Evolutionary conservation across 2,797 vertebrate species (phyloP), one percentile per base, ranked within the genome.

Genomic region (Momotus momota): DNA sequence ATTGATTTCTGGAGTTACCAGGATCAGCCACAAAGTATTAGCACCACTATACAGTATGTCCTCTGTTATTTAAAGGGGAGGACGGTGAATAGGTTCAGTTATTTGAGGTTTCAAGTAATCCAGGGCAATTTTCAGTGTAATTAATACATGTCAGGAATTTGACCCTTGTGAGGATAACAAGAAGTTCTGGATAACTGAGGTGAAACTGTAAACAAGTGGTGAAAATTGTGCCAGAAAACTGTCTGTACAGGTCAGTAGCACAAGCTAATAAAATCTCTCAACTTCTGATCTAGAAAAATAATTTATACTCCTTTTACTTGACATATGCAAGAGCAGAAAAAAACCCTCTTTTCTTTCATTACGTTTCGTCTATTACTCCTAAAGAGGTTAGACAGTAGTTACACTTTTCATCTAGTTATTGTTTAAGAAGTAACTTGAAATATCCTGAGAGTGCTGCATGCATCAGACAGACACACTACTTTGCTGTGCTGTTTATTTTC

Each of bases 71-170:
- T 93, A 91, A 93, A 92, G 93, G 79, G n/a, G 49, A 82, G 41
- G 48, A 85, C 1, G 12, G 57, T 80, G 88, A 90, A 78, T 91
- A 87, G 60, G 35, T 93, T 90, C 74, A 83, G 86, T 82, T 95
- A 87, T 82, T 95, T 92, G 90, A 93, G 71, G 92, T 92, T 97
- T 97, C 74, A 87, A 77, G 90, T 95, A 95, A 95, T 95, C 78
- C 74, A 81, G 54, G 57, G 74, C 58, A 95, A 92, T 95, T 96
- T 96, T 96, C 83, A 75, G 21, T 94, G 88, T 95, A 96, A 97
- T 94, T 96, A 95, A 97, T 97, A 93, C 65, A 77, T 52, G 77
- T 88, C 78, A 96, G 65, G 95, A 96, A 90, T 94, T 92, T 96
- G 95, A 94, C 88, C 88, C 78, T 86, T 94, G 57, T 86, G 72